phyloP scores from a whole-genome alignment of 2,797 vertebrate genomes.

The Lepus oiostolus region DNA sequence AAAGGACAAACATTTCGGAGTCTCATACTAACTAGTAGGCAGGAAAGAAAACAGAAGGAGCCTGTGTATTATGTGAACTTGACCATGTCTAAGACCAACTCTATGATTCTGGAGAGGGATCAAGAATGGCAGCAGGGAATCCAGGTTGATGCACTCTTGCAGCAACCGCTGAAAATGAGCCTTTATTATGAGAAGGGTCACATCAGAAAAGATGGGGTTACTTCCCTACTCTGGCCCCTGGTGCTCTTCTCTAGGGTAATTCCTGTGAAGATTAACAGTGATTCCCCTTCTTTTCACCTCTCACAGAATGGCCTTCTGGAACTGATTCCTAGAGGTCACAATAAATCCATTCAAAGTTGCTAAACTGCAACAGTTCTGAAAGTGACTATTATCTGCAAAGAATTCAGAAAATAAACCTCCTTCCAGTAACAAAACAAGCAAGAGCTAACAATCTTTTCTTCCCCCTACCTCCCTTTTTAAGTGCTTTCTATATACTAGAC shows the following conservation, averaged over 20 bases:
- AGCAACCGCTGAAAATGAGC: background rate
- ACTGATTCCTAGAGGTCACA: background rate
- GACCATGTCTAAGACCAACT: background rate
- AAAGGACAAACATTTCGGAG: background rate
- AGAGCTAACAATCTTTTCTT: background rate
- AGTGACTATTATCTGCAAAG: background rate
- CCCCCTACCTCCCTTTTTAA: background rate
- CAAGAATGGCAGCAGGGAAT: background rate
- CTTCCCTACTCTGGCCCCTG: background rate
- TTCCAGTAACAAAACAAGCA: background rate
- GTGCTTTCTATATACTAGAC: background rate
- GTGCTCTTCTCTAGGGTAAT: background rate
- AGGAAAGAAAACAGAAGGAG: background rate
- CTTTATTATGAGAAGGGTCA: background rate
- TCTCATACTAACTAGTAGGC: background rate
- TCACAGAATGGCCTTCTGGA: background rate
- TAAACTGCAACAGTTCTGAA: background rate
- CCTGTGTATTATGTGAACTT: background rate
- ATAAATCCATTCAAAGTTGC: constrained; percentile 3
- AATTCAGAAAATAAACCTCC: background rate
- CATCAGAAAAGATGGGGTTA: background rate
- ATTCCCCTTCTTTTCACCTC: background rate
- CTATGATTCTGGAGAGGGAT: background rate
- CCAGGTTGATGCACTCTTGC: background rate
- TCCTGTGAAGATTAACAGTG: background rate